phyloP scores from a whole-genome alignment of 2,797 vertebrate species.

The Potorous gilbertii region DNA sequence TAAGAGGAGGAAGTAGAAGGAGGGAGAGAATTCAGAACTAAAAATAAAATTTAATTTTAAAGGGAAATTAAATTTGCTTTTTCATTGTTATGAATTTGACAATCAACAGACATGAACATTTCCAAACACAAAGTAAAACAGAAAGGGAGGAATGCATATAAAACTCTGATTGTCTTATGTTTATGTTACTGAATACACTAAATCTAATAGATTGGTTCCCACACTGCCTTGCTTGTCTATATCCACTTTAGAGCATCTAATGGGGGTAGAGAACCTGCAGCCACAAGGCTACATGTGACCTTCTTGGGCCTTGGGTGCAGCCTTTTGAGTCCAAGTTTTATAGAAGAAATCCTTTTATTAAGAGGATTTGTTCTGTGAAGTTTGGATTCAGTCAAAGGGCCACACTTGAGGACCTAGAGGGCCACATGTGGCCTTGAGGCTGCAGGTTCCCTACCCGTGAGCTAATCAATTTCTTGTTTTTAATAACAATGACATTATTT shows the following conservation, averaged over 20 bases:
- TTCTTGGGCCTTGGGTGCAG: too few relatives aligned
- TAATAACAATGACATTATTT: background rate
- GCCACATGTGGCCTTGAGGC: too few relatives aligned
- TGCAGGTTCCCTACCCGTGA: too few relatives aligned
- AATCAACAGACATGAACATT: background rate
- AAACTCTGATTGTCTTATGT: background rate
- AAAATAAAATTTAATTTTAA: background rate
- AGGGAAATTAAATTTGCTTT: background rate
- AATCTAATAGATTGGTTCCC: background rate
- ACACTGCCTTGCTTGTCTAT: background rate
- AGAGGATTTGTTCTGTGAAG: too few relatives aligned
- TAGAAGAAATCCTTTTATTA: too few relatives aligned
- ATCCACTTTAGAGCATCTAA: background rate
- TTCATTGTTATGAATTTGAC: background rate
- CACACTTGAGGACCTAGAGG: too few relatives aligned
- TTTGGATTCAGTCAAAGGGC: too few relatives aligned
- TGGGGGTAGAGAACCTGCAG: too few relatives aligned
- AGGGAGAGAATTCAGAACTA: background rate
- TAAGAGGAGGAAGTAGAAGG: background rate
- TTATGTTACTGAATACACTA: background rate
- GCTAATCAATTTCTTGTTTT: background rate
- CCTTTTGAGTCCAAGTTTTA: too few relatives aligned
- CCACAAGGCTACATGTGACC: too few relatives aligned
- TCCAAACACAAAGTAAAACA: background rate
- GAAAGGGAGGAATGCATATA: background rate